A percentile compares a stretch with the other conserved stretches of the same genome.
These are phyloP conservation scores for Meliscaeva auricollis DNA, from an alignment of 2,888 invertebrate genomes.

Conservation along the genomic window DNA sequence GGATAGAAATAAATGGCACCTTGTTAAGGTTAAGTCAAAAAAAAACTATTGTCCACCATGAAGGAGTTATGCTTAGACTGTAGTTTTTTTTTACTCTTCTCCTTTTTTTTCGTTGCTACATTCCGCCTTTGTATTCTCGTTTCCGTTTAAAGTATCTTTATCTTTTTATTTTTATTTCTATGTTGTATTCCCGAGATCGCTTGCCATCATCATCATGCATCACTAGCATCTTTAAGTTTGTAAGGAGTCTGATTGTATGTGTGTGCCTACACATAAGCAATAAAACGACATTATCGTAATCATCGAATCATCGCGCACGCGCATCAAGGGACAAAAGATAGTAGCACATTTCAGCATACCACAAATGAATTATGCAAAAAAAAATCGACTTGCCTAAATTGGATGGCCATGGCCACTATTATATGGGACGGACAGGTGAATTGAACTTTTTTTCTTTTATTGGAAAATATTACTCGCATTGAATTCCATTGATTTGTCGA, in stretches of 20 bases:
- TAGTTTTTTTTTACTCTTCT: background rate
- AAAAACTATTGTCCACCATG: constrained; percentile 52
- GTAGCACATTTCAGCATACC: constrained; percentile 22
- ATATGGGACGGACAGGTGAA: no score
- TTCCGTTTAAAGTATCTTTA: constrained; percentile 32
- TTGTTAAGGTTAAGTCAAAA: constrained; percentile 58
- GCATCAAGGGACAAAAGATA: constrained; percentile 5
- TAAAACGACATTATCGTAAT: constrained; percentile 50
- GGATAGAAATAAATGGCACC: constrained; percentile 62
- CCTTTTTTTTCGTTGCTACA: background rate
- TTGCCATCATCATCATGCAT: constrained; percentile 30
- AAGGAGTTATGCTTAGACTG: constrained; percentile 29
- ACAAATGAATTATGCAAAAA: background rate
- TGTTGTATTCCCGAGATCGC: constrained; percentile 23
- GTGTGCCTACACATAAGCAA: constrained; percentile 8
- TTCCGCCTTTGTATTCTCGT: constrained; percentile 24
- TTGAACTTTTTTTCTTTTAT: no score
- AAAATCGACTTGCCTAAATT: no score
- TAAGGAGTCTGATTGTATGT: background rate
- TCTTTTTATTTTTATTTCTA: constrained; percentile 7
- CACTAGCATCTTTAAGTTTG: background rate
- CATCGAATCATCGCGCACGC: constrained; percentile 25
- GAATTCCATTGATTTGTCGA: no score
- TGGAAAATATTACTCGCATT: no score
- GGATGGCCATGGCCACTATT: no score